Percentiles rank a stretch among this genome's conserved stretches.
These are phyloP conservation scores for Drosophila monieri DNA, from an alignment of 2,888 invertebrate species.

Conservation along the genomic window DNA sequence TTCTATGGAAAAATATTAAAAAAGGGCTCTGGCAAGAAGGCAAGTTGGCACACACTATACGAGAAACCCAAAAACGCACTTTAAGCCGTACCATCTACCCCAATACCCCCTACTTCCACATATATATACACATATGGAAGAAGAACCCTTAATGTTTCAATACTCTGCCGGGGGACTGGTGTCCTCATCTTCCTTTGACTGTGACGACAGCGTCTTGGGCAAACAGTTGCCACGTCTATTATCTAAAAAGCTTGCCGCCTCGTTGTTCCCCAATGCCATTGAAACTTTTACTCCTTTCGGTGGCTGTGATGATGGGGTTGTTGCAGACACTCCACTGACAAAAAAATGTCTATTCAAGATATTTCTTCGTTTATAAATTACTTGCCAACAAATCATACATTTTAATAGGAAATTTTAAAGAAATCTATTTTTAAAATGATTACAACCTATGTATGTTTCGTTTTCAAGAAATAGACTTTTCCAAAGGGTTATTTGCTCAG, in stretches of 20 bases:
- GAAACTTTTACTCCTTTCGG: constrained; percentile 71
- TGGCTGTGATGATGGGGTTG: constrained; percentile 31
- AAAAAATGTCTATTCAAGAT: background rate
- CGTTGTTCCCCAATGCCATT: constrained; percentile 44
- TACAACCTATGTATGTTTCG: background rate
- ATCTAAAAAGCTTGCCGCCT: constrained; percentile 59
- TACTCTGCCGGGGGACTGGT: constrained; percentile 55
- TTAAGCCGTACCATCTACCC: constrained; percentile 39
- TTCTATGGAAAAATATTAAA: constrained; percentile 66
- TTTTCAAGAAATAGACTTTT: background rate
- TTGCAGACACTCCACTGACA: constrained; percentile 15
- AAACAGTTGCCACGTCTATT: constrained; percentile 74
- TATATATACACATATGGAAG: constrained; percentile 14
- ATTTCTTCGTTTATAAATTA: background rate
- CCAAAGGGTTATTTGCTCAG: background rate
- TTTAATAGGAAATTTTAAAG: too few species aligned
- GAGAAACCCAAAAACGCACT: constrained; percentile 40
- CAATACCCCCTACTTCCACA: background rate
- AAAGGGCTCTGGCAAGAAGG: constrained; percentile 23
- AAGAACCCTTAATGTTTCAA: constrained; percentile 68
- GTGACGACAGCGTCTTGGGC: constrained; percentile 48
- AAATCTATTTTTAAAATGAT: background rate
- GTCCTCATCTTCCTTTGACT: constrained; percentile 27
- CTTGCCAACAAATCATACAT: too few species aligned
- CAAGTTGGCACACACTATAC: constrained; percentile 21